Conservation (phyloP, 2,888 invertebrate genomes). For the Melanchra persicariae region DNA sequence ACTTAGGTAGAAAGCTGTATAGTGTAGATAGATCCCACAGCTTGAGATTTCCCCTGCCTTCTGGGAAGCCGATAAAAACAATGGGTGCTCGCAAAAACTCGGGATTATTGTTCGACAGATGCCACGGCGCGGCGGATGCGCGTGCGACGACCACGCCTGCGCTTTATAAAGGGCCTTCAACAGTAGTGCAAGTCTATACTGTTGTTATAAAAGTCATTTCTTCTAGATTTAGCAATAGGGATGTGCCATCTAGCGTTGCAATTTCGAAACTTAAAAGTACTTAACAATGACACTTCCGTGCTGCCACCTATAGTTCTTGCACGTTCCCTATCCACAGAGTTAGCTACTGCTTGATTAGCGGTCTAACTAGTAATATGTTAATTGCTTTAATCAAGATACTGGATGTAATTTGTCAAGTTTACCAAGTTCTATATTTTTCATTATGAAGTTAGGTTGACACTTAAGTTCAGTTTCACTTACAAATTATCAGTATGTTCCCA, state of each 20-base stretch:
- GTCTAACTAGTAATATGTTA: background rate
- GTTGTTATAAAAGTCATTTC: background rate
- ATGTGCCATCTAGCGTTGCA: too few species aligned
- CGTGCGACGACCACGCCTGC: constrained; percentile 64
- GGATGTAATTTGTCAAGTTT: background rate
- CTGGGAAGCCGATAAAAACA: constrained; percentile 66
- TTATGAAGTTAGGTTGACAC: background rate
- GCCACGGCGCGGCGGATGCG: constrained; percentile 69
- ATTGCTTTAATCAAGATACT: background rate
- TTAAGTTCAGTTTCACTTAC: background rate
- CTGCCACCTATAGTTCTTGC: too few species aligned
- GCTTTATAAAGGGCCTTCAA: constrained; percentile 6
- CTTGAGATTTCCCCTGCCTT: constrained; percentile 63
- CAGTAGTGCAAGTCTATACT: constrained; percentile 39
- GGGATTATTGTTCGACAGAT: constrained; percentile 71
- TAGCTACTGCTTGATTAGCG: background rate
- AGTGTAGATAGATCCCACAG: constrained; percentile 61
- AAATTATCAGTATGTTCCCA: background rate
- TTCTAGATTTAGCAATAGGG: background rate
- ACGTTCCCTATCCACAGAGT: too few species aligned
- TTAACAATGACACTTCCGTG: too few species aligned
- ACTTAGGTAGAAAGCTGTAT: constrained; percentile 63
- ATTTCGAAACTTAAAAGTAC: too few species aligned
- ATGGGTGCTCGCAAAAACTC: constrained; percentile 65
- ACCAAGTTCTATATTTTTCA: background rate